Base-by-base conservation (phyloP, 2,113 vertebrate genomes). In the Chinchilla lanigera region DNA sequence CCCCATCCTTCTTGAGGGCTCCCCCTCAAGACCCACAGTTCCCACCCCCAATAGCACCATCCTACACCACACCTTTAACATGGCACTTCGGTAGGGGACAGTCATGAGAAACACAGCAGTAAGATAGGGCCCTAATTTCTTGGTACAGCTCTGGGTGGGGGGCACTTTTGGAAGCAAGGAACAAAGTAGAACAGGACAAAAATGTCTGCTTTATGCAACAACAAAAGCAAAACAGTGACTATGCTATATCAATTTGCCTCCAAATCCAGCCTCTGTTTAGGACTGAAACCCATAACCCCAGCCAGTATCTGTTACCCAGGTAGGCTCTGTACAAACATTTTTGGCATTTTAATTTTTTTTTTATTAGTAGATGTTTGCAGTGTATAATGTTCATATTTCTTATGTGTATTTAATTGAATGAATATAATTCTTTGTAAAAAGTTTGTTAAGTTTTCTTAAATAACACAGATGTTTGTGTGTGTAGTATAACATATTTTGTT, bases 381-480 rank as follows among this genome's bases (percentile, higher is more conserved):
- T 75, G 13, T 44, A 13, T 6, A 73, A 26, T 13, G 24, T 75
- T 26, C 81, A 22, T 50, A 78, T 50, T 33, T 24, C 28, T 54
- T 38, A 22, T 52, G 71, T 83, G 35, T 44, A 28, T 52, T 83
- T 83, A 75, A 35, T 67, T 87, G 65, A 10, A 35, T 73, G 30
- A 8, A 26, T 84, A 33, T 19, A 16, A 38, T 10, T 89, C 11
- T 93, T 73, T n/a, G 11, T 7, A 41, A 26, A 69, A 26, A 94
- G 28, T 88, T 94, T 92, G 28, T 13, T 73, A 65, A n/a, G 47
- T 90, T 65, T 84, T 44, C 69, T 85, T 10, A 26, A 93, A 82
- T 33, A 28, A 80, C 2, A 60, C 35, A 78, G 19, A 30, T 67
- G 47, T 33, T 73, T 6, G 16, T 10, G 1, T 50, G 63, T 67